phyloP scores from a whole-genome alignment of 2,888 invertebrate genomes.

The Tolmerus cingulatus region DNA sequence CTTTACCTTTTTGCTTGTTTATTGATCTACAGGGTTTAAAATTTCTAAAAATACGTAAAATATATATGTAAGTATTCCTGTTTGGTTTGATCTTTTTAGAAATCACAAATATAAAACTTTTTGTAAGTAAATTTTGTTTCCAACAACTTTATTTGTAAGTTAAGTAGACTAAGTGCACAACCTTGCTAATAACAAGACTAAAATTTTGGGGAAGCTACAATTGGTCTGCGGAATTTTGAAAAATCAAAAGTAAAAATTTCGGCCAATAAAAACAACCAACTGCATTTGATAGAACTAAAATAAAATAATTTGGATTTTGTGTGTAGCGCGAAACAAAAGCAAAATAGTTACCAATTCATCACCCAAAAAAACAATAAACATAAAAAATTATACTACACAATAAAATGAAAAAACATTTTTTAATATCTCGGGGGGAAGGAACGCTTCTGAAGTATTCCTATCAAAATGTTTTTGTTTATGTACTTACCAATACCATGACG shows the following conservation, averaged over 20 bases:
- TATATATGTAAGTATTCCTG: too few relatives aligned
- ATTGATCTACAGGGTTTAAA: too few relatives aligned
- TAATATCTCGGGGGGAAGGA: not conserved
- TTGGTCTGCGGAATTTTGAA: not conserved
- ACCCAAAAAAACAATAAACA: not conserved
- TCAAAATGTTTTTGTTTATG: conserved; percentile 17
- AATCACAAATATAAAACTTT: not conserved
- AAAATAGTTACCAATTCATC: conserved; percentile 1
- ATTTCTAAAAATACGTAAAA: too few relatives aligned
- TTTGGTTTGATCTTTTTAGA: too few relatives aligned
- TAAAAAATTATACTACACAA: not conserved
- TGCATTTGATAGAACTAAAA: not conserved
- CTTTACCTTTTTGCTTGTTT: too few relatives aligned
- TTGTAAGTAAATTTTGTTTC: too few relatives aligned
- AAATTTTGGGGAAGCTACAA: not conserved
- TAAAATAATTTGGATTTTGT: conserved; percentile 32
- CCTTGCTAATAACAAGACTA: not conserved
- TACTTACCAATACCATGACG: conserved; percentile 65
- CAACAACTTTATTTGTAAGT: not conserved
- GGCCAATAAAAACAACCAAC: not conserved
- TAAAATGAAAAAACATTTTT: not conserved
- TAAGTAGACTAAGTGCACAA: not conserved
- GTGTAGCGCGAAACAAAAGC: conserved; percentile 14
- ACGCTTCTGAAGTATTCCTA: not conserved
- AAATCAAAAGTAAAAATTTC: not conserved